These are phyloP conservation scores for Leptinotarsa tumamoca DNA, from an alignment of 2,888 invertebrate species.

Conservation along the genomic window DNA sequence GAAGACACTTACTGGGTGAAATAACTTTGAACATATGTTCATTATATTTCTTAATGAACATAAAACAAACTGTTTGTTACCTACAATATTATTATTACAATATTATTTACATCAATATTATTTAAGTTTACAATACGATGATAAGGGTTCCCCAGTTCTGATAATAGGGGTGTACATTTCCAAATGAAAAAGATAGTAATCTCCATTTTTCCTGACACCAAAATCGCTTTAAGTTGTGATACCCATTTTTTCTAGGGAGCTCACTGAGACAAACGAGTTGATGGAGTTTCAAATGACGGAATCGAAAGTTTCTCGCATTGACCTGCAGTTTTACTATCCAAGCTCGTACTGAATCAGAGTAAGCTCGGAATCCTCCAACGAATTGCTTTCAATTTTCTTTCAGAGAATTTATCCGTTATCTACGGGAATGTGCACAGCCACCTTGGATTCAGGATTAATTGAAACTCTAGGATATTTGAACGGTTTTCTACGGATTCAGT, in stretches of 20 bases:
- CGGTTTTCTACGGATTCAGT: background rate
- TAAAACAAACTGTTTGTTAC: no score
- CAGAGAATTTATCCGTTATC: background rate
- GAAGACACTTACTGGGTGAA: background rate
- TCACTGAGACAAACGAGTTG: no score
- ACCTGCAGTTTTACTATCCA: background rate
- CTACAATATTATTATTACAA: no score
- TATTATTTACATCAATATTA: no score
- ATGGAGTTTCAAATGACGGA: background rate
- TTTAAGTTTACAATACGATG: no score
- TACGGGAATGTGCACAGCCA: background rate
- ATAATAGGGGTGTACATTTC: no score
- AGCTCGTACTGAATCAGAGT: background rate
- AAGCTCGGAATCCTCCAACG: background rate
- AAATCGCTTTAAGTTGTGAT: no score
- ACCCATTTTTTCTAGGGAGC: no score
- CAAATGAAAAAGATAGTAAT: no score
- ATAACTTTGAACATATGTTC: background rate
- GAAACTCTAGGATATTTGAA: constrained; percentile 41
- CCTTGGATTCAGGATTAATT: constrained; percentile 49
- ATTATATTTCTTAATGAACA: background rate
- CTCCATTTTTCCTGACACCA: no score
- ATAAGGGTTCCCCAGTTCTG: no score
- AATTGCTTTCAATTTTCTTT: background rate
- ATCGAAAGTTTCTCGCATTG: background rate